These are phyloP conservation scores for Leiothrix lutea DNA, from an alignment of 2,113 vertebrate species.

Conservation along the genomic window DNA sequence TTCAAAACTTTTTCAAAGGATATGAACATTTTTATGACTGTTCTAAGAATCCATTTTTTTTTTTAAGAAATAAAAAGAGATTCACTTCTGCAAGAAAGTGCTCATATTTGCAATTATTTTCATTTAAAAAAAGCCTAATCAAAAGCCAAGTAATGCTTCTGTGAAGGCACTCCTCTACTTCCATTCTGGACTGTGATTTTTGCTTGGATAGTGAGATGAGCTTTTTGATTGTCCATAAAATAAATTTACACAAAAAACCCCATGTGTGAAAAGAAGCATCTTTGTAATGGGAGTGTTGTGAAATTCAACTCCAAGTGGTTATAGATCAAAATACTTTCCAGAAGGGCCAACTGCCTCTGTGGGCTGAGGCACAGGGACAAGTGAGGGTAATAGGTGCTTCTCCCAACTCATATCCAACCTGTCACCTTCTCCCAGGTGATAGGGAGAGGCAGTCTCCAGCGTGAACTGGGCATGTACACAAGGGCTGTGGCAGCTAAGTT, in stretches of 20 bases:
- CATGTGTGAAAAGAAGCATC: neutral
- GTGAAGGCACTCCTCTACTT: neutral
- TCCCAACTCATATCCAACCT: neutral
- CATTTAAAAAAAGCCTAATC: neutral
- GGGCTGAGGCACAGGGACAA: neutral
- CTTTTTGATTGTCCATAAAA: neutral
- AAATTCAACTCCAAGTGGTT: neutral
- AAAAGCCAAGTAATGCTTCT: neutral
- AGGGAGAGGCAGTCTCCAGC: neutral
- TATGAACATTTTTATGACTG: neutral
- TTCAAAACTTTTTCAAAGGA: neutral
- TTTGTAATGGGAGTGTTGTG: neutral
- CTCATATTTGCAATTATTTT: neutral
- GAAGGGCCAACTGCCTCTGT: neutral
- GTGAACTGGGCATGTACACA: neutral
- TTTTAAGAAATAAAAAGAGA: neutral
- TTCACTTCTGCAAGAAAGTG: neutral
- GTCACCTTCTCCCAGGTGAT: neutral
- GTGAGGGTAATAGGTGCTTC: neutral
- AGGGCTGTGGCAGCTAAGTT: neutral
- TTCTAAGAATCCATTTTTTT: neutral
- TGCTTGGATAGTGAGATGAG: accelerated
- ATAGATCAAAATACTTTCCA: neutral
- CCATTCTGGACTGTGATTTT: neutral
- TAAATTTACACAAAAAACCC: neutral